phyloP scores from a whole-genome alignment of 2,113 vertebrate species.

The Guaruba guarouba region DNA sequence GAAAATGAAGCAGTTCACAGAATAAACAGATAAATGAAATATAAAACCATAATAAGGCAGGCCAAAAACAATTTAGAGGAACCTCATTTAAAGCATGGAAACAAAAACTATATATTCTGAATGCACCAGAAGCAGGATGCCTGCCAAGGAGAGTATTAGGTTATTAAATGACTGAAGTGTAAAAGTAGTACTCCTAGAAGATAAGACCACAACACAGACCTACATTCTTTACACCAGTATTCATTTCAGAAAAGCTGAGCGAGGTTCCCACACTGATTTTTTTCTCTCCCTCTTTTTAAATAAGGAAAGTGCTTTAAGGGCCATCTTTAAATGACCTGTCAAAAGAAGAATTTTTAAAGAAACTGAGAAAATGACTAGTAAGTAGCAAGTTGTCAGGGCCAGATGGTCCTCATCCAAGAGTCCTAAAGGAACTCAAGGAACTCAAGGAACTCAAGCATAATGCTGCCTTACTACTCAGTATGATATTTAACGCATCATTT shows the following conservation, averaged over 20 bases:
- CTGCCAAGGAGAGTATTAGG: neutral
- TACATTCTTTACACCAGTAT: neutral
- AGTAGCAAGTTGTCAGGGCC: neutral
- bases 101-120: slow-evolving; percentile 15
- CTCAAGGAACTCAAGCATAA: neutral
- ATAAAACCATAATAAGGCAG: neutral
- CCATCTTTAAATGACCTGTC: neutral
- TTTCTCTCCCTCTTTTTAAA: neutral
- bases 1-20: slow-evolving; percentile 27
- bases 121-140: neutral
- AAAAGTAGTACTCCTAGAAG: neutral
- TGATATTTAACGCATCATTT: neutral
- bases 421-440: neutral
- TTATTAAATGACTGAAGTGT: neutral
- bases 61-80: slow-evolving; percentile 26
- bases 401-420: neutral
- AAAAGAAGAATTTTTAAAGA: neutral
- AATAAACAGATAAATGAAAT: slow-evolving; percentile 24
- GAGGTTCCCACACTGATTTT: neutral
- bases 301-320: neutral
- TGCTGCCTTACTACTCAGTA: neutral
- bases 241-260: neutral
- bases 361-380: neutral
- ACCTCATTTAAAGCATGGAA: slow-evolving; percentile 3
- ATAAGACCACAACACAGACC: neutral